These are phyloP conservation scores for Drosophila mimica DNA, from an alignment of 2,888 invertebrate genomes.

Conservation along the genomic window DNA sequence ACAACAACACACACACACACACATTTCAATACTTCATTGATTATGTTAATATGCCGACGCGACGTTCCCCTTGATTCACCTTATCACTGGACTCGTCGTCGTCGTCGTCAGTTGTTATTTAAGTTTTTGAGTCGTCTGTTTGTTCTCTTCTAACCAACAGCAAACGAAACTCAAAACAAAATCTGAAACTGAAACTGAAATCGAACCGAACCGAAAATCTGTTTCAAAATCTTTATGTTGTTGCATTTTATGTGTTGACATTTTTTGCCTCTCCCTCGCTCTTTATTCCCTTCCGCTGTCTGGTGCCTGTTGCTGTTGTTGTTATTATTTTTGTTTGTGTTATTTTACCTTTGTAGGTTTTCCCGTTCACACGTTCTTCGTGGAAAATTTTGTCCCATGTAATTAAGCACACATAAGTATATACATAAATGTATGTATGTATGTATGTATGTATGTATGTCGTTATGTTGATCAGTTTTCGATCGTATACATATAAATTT, in stretches of 20 bases:
- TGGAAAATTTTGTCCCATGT: slow-evolving; percentile 47
- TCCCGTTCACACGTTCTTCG: slow-evolving; percentile 57
- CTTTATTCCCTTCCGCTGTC: background rate
- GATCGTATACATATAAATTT: slow-evolving; percentile 66
- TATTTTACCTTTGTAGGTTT: slow-evolving; percentile 43
- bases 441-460: slow-evolving; percentile 22
- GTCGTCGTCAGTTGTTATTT: slow-evolving; percentile 20
- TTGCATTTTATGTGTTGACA: slow-evolving; percentile 58
- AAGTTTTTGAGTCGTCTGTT: slow-evolving; percentile 21
- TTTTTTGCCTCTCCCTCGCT: slow-evolving; percentile 21
- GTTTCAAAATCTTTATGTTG: slow-evolving; percentile 52
- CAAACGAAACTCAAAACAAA: slow-evolving; percentile 35
- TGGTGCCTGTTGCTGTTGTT: slow-evolving; percentile 3
- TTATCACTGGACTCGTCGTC: slow-evolving; percentile 43
- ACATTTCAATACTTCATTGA: slow-evolving; percentile 65
- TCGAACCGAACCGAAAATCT: slow-evolving; percentile 44
- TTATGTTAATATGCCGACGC: slow-evolving; percentile 70
- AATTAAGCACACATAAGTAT: slow-evolving; percentile 6
- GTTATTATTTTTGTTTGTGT: slow-evolving; percentile 28
- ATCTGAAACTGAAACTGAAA: slow-evolving; percentile 48
- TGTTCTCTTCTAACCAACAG: slow-evolving; percentile 17
- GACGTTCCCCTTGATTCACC: slow-evolving; percentile 38
- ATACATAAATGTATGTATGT: background rate
- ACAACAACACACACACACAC: slow-evolving; percentile 2
- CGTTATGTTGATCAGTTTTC: slow-evolving; percentile 64